Base-by-base conservation (phyloP, 2,797 vertebrate species). In the Margarornis squamiger region DNA sequence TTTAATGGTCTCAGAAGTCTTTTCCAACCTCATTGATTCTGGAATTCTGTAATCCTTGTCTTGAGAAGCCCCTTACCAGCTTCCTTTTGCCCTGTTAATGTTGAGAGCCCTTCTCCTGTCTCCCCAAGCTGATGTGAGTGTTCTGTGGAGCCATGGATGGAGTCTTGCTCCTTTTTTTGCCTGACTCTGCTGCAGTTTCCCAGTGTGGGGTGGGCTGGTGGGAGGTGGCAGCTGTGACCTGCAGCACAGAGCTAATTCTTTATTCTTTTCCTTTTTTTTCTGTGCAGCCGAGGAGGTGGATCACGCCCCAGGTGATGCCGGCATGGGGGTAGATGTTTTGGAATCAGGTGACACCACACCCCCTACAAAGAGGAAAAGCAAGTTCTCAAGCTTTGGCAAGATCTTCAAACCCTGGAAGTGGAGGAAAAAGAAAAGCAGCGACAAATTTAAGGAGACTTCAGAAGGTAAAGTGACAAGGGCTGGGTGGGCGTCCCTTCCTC, bases 341-440 rank as follows among this genome's bases (percentile, higher is more conserved):
- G 98, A 98, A 94, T 97, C 98, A 1, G 98, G 98, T 57, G 99
- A 99, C 87, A 97, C 94, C 83, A 99, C 99, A 5, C 98, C 99
- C 93, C 98, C 98, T 55, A 98, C 98, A 6, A 99, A 99, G 96
- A 99, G 99, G 83, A 99, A 99, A 97, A 99, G 99, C 98, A 99
- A 99, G 97, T 99, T 99, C 95, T 98, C 99, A 4, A 98, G 98
- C 63, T 98, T 99, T 74, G 99, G 99, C 95, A 99, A 99, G 97
- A 99, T 99, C 97, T 99, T 99, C 97, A 99, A 99, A 94, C 99
- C 99, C 13, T 99, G 99, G 99, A 99, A 99, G 96, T 99, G 99
- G 99, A 98, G 99, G 96, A 99, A 99, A 98, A 99, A 99, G 98
- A 99, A 99, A 98, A 99, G 98, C 98, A 99, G 99, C 38, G 99